phyloP scores from a whole-genome alignment of 35 echinoderm and acorn worm genomes.

The Holothuria glaberrima region DNA sequence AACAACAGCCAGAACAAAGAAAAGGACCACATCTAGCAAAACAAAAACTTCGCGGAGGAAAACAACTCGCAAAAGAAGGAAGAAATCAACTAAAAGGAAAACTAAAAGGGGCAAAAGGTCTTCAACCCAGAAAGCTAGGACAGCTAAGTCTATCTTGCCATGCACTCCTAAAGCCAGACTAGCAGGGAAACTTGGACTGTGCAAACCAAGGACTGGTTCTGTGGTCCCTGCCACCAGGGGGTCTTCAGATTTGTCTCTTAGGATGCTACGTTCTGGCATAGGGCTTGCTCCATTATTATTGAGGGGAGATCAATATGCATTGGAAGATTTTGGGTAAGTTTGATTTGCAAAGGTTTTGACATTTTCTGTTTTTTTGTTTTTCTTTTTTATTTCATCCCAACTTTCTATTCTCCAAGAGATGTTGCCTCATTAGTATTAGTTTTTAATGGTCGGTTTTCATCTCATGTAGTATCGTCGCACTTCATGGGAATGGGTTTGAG shows the following conservation, averaged over 20 bases:
- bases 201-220: conserved; percentile 76
- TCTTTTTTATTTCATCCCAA: no score
- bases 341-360: neutral
- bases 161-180: conserved; percentile 77
- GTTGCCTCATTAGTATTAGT: neutral
- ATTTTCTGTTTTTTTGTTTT: neutral
- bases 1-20: conserved; percentile 52
- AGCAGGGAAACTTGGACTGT: conserved; percentile 83
- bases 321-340: conserved; percentile 51
- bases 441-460: no score
- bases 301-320: conserved; percentile 44
- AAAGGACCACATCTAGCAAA: conserved; percentile 22
- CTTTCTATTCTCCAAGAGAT: neutral
- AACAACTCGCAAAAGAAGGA: conserved; percentile 40
- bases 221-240: conserved; percentile 77
- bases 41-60: conserved; percentile 53
- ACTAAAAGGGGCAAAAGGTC: conserved; percentile 50
- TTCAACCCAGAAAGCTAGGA: conserved; percentile 38
- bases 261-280: conserved; percentile 11
- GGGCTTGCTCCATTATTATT: conserved; percentile 27
- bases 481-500: no score
- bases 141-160: conserved; percentile 52
- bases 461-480: no score
- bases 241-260: neutral
- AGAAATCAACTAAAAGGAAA: conserved; percentile 13